Evolutionary conservation across 2,113 vertebrate species (phyloP), one percentile per base, ranked within the genome.

Genomic region (Mastomys coucha): DNA sequence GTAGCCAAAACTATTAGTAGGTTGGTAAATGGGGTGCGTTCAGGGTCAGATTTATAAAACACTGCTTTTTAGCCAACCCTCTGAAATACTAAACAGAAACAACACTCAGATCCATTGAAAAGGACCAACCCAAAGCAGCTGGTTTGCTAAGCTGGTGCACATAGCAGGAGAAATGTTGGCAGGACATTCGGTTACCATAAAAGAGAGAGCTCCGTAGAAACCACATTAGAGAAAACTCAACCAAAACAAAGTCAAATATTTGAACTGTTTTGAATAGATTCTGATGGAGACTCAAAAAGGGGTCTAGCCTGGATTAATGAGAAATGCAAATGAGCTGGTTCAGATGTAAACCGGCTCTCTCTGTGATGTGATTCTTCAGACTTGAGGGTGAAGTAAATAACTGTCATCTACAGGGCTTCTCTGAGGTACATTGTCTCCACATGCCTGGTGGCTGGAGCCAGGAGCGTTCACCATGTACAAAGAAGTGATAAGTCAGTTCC

Each of bases 131-230:
- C 75, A 28, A 98, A 98, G 98, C 98, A 99, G 98, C 98, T 99
- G 99, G 98, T 99, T 98, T 98, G 98, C 97, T 99, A 98, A 98
- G 94, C 97, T 98, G 98, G 98, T 99, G 98, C 98, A 97, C 98
- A 98, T 98, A 98, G 98, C 98, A 96, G 97, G 97, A 96, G 96
- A 98, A 98, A 98, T 98, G 96, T 97, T 99, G 98, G 98, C 98
- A 99, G 98, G 96, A 98, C 98, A 98, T 98, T 98, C 98, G 97
- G 98, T 99, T 98, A 98, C 98, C 98, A 98, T 98, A 98, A 98
- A 98, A 98, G 98, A 99, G 97, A 97, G 98, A 97, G 97, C 97
- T 98, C 96, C 96, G 98, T 95, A 97, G 97, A 98, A 98, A 97
- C 97, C 98, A 98, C 98, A 98, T 98, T 98, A 98, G 97, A 98